Evolutionary conservation across 2,888 invertebrate species (phyloP).

Genomic region (Exocentrus adspersus): DNA sequence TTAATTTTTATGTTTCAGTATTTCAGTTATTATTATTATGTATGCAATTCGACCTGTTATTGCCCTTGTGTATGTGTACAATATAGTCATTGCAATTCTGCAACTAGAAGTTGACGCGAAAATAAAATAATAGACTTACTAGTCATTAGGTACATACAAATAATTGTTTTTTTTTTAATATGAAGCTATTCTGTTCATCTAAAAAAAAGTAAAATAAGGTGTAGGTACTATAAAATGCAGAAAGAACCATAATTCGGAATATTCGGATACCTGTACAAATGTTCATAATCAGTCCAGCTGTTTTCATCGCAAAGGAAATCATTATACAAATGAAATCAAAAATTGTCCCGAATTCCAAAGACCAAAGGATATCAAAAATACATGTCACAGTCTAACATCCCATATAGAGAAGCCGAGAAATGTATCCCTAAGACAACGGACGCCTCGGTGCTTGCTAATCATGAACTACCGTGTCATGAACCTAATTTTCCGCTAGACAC

Average conservation of each 20-base stretch:
- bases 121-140: no score
- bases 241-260: constrained; percentile 26
- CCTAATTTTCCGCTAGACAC: not conserved
- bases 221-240: constrained; percentile 35
- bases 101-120: no score
- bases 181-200: no score
- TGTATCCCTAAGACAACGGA: constrained; percentile 7
- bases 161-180: no score
- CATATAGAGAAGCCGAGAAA: not conserved
- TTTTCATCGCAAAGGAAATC: not conserved
- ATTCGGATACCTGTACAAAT: not conserved
- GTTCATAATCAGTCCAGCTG: not conserved
- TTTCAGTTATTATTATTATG: no score
- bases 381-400: not conserved
- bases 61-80: no score
- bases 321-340: not conserved
- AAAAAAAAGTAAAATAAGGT: constrained; percentile 17
- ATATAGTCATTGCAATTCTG: no score
- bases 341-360: not conserved
- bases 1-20: no score
- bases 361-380: not conserved
- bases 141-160: no score
- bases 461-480: no score
- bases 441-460: constrained; percentile 9
- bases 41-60: no score